Evolutionary conservation across 2,888 invertebrate species (phyloP).

Genomic region (Mesorhabditis sp.): DNA sequence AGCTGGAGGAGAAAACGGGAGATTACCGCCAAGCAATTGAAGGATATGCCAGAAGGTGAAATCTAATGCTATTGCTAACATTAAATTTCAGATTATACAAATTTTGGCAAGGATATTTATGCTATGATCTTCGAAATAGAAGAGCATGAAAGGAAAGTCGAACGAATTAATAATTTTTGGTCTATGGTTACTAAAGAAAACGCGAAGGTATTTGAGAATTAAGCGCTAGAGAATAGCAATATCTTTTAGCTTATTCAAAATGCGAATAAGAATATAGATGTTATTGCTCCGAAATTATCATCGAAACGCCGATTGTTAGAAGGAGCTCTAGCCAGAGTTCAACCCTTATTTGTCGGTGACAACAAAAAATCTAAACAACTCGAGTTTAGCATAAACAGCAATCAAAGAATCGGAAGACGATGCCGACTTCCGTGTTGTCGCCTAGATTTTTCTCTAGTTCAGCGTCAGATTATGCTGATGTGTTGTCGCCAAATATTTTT

Average conservation of each 20-base stretch:
- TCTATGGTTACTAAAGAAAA: background rate
- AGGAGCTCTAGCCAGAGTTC: background rate
- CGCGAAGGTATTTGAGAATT: background rate
- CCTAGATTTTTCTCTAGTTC: background rate
- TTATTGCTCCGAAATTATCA: background rate
- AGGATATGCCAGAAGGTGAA: constrained; percentile 4
- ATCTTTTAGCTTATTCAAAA: background rate
- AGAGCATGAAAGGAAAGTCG: background rate
- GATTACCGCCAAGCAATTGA: constrained; percentile 1
- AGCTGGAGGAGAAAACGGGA: background rate
- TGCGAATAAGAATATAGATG: background rate
- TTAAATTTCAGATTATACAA: background rate
- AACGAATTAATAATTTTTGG: background rate
- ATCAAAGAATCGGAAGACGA: too few relatives aligned
- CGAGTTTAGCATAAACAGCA: too few relatives aligned
- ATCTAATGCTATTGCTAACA: background rate
- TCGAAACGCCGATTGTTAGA: background rate
- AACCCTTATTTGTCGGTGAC: too few relatives aligned
- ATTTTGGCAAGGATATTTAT: background rate
- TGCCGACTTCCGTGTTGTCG: background rate
- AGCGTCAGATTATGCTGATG: background rate
- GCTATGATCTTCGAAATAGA: background rate
- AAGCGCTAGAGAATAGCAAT: background rate
- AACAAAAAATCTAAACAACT: too few relatives aligned
- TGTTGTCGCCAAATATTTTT: background rate